Conservation (phyloP, 2,797 vertebrate genomes). For the Xerus rutilus region DNA sequence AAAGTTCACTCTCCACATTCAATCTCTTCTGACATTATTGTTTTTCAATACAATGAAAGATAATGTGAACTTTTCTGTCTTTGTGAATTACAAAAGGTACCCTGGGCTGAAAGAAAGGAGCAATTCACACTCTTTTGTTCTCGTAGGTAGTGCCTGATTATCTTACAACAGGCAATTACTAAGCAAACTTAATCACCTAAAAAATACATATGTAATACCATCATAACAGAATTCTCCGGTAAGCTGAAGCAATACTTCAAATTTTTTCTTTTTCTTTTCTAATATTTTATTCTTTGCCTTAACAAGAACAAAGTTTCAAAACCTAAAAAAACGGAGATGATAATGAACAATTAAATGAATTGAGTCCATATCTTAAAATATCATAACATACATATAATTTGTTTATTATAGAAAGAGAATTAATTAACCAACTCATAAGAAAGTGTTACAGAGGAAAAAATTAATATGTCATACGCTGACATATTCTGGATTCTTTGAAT, state of each 20-base stretch:
- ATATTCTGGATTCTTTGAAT: slow-evolving; percentile 57
- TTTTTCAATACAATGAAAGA: slow-evolving; percentile 64
- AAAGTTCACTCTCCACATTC: slow-evolving; percentile 69
- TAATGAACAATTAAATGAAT: slow-evolving; percentile 75
- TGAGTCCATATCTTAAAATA: slow-evolving; percentile 76
- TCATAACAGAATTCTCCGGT: slow-evolving; percentile 69
- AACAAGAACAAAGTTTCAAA: slow-evolving; percentile 71
- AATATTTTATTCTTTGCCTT: slow-evolving; percentile 65
- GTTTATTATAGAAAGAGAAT: slow-evolving; percentile 82
- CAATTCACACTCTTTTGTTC: slow-evolving; percentile 65
- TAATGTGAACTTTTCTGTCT: slow-evolving; percentile 67
- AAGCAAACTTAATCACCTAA: slow-evolving; percentile 81
- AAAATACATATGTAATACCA: slow-evolving; percentile 48
- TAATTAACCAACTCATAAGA: slow-evolving; percentile 73
- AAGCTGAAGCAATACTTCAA: slow-evolving; percentile 53
- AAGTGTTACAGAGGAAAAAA: slow-evolving; percentile 62
- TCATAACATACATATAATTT: slow-evolving; percentile 79
- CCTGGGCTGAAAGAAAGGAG: slow-evolving; percentile 24
- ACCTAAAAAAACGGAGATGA: slow-evolving; percentile 76
- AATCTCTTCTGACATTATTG: slow-evolving; percentile 60
- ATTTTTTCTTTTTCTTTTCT: slow-evolving; percentile 76
- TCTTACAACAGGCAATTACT: slow-evolving; percentile 69
- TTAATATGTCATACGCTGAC: slow-evolving; percentile 69
- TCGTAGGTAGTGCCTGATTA: slow-evolving; percentile 57
- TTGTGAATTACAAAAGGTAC: slow-evolving; percentile 67